Evolutionary conservation across 2,797 vertebrate genomes (phyloP), one percentile per base, ranked within the genome.

Genomic region (Garrulus glandarius): DNA sequence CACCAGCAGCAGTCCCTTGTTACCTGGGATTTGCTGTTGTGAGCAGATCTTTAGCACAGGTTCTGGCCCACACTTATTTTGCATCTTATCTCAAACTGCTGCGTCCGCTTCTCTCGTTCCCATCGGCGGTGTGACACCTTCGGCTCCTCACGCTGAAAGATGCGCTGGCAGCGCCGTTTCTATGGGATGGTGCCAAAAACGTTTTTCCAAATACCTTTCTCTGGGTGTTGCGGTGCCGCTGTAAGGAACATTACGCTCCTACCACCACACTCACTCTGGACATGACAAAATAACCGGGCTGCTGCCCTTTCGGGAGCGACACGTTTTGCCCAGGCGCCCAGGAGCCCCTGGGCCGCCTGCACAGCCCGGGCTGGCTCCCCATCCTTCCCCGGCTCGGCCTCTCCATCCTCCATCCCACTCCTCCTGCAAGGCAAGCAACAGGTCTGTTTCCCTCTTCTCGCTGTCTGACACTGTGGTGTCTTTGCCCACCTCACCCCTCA

Each of bases 1-100:
- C 49, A 17, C 0, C 13, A 0, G 0, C 41, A 61, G 46, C 59
- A 3, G 30, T 4, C 32, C 1, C 10, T 5, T 3, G 0, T 32
- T 7, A 8, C 39, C 55, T 22, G 68, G 17, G 10, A 6, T 41
- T 15, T 6, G 65, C 22, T 4, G 0, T 0, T 10, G 17, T 1
- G 39, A 70, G 18, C 84, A 15, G 13, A 52, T 4, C 26, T 21
- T 29, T 10, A n/a, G 43, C 17, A 3, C 22, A 8, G 8, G 6
- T 17, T 50, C n/a, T 5, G 60, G 7, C 43, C 21, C 41, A 4
- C 23, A 0, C 18, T 57, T 50, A 7, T 30, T 63, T 23, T 11
- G 11, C 12, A 6, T 8, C 32, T 65, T 20, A 14, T 61, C 77
- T 57, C 83, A 43, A 44, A 20, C 50, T 15, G 37, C 75, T 68